These are phyloP conservation scores for Drosophila insularis DNA, from an alignment of 1,140 invertebrate species.

Conservation along the genomic window DNA sequence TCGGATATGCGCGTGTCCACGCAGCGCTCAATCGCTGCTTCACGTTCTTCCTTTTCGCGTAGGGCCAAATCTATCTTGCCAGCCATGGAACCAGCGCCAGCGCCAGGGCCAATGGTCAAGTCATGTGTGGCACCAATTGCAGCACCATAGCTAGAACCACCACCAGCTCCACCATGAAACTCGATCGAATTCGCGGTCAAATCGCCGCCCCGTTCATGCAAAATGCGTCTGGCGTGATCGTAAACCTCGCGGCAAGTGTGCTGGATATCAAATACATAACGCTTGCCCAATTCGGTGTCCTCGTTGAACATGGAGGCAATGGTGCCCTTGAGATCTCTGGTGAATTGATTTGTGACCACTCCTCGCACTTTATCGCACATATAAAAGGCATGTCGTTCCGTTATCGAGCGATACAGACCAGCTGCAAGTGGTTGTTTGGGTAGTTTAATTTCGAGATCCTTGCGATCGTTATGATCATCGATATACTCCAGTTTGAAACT, in stretches of 20 bases:
- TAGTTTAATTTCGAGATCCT: constrained; percentile 90
- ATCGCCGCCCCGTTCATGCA: constrained; percentile 85
- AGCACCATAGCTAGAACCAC: constrained; percentile 16
- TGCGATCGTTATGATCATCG: constrained; percentile 87
- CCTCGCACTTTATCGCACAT: constrained; percentile 94
- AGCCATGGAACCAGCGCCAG: constrained; percentile 62
- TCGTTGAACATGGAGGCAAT: constrained; percentile 95
- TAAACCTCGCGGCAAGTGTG: constrained; percentile 93
- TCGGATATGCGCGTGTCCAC: constrained; percentile 84
- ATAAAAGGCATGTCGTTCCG: constrained; percentile 95
- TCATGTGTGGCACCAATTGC: constrained; percentile 24
- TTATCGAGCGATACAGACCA: constrained; percentile 93
- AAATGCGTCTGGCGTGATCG: constrained; percentile 90
- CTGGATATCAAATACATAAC: constrained; percentile 94
- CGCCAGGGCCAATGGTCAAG: constrained; percentile 18
- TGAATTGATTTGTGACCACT: constrained; percentile 93
- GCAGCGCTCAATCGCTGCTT: constrained; percentile 81
- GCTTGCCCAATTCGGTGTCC: constrained; percentile 92
- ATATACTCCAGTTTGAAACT: constrained; percentile 90
- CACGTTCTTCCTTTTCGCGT: constrained; percentile 77
- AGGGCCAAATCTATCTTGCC: constrained; percentile 80
- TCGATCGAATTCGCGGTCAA: constrained; percentile 25
- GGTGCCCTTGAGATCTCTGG: constrained; percentile 94
- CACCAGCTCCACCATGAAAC: constrained; percentile 32
- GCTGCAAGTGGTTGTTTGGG: constrained; percentile 90